Percentiles rank a stretch among this genome's conserved stretches.
Conservation (phyloP, 2,888 invertebrate genomes). For the Polymixis flavicincta region DNA sequence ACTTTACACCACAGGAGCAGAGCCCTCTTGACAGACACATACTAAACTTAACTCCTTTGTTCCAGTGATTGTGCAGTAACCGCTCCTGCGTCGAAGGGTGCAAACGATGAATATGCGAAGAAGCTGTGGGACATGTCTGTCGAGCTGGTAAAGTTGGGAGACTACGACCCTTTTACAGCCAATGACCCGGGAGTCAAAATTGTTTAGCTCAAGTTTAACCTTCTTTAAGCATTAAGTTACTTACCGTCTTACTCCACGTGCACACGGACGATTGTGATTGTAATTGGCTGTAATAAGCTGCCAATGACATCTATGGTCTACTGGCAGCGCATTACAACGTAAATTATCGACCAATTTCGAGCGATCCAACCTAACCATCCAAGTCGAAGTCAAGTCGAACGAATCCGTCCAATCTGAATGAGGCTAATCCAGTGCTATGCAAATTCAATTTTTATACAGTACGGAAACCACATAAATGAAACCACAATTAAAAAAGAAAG, state of each 20-base stretch:
- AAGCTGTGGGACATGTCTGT: slow-evolving; percentile 92
- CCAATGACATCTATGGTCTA: background rate
- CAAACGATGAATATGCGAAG: slow-evolving; percentile 87
- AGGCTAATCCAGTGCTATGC: background rate
- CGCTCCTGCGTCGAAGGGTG: slow-evolving; percentile 82
- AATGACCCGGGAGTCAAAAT: slow-evolving; percentile 73
- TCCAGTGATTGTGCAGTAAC: slow-evolving; percentile 91
- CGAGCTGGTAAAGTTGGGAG: slow-evolving; percentile 88
- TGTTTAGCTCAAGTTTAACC: slow-evolving; percentile 13
- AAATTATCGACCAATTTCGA: background rate
- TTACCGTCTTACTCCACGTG: background rate
- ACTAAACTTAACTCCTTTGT: slow-evolving; percentile 54
- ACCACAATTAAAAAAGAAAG: too few relatives aligned
- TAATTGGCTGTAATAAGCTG: too few relatives aligned
- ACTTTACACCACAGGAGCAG: too few relatives aligned
- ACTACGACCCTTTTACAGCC: slow-evolving; percentile 82
- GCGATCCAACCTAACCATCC: too few relatives aligned
- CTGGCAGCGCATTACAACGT: background rate
- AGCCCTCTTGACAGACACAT: background rate
- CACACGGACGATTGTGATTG: background rate
- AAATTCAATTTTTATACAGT: background rate
- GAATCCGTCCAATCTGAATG: slow-evolving; percentile 17
- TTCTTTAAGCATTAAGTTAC: background rate
- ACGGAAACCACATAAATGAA: too few relatives aligned
- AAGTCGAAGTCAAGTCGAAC: background rate